Evolutionary conservation across 2,797 vertebrate species (phyloP).

Genomic region (Sparus aurata): DNA sequence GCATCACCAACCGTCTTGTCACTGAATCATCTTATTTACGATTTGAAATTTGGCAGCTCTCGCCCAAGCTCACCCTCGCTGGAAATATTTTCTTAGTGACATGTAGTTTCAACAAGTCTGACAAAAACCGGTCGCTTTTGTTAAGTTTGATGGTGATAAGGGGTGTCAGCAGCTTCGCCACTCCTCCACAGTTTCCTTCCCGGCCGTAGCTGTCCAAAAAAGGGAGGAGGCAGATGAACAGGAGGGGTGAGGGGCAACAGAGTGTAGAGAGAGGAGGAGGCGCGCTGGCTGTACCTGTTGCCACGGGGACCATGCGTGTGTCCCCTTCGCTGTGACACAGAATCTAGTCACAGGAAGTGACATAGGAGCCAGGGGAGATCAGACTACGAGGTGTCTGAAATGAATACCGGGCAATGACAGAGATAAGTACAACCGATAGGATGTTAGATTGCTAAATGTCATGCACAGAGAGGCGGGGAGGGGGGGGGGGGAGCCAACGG

Average conservation of each 20-base stretch:
- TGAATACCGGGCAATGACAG: constrained; percentile 68
- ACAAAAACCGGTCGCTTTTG: constrained; percentile 4
- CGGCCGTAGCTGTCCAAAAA: constrained; percentile 42
- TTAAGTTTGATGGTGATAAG: constrained; percentile 50
- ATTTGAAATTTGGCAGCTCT: constrained; percentile 39
- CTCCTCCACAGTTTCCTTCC: constrained; percentile 19
- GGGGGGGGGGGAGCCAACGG: neutral
- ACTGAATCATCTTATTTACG: constrained; percentile 62
- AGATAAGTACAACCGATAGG: constrained; percentile 71
- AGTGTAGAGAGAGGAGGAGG: constrained; percentile 7
- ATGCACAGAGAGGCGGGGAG: constrained; percentile 24
- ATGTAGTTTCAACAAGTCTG: constrained; percentile 9
- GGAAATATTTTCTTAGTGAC: constrained; percentile 29
- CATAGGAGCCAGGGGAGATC: constrained; percentile 76
- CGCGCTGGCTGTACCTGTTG: constrained; percentile 37
- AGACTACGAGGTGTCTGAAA: constrained; percentile 80
- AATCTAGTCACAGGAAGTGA: constrained; percentile 83
- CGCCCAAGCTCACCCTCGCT: neutral
- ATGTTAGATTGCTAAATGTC: constrained; percentile 68
- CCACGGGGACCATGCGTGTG: constrained; percentile 50
- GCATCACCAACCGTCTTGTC: constrained; percentile 63
- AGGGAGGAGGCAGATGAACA: neutral
- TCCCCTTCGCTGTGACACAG: constrained; percentile 68
- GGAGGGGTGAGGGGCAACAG: neutral
- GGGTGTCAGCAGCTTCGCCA: constrained; percentile 46